These are phyloP conservation scores for Lindbergichthys nudifrons DNA, from an alignment of 2,797 vertebrate genomes.

Conservation along the genomic window DNA sequence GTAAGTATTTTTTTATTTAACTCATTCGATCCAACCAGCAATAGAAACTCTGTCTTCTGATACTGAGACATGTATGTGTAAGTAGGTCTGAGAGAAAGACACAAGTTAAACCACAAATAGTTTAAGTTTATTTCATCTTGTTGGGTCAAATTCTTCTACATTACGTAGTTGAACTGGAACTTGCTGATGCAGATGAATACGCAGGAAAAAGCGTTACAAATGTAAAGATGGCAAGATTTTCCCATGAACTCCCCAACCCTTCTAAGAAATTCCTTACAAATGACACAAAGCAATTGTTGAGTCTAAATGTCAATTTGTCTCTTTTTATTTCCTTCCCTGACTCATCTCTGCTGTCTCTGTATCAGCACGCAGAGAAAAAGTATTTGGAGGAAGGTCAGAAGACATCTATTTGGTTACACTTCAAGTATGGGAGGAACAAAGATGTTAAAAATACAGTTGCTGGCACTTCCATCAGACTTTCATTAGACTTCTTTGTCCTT, in stretches of 20 bases:
- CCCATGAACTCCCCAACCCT: constrained; percentile 23
- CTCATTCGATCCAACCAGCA: constrained; percentile 15
- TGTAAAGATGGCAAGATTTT: constrained; percentile 39
- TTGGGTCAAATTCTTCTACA: background rate
- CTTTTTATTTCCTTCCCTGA: constrained; percentile 25
- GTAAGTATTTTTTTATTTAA: constrained; percentile 18
- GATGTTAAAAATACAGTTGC: constrained; percentile 49
- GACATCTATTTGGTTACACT: constrained; percentile 42
- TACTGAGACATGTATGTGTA: background rate
- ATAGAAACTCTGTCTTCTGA: constrained; percentile 17
- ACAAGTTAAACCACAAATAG: constrained; percentile 2
- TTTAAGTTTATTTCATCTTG: constrained; percentile 3
- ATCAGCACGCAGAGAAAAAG: constrained; percentile 16
- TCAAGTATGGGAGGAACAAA: constrained; percentile 54
- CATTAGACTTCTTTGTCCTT: constrained; percentile 71
- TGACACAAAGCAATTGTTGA: constrained; percentile 47
- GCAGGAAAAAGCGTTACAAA: constrained; percentile 36
- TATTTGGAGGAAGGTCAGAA: constrained; percentile 47
- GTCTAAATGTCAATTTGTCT: constrained; percentile 58
- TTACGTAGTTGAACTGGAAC: constrained; percentile 18
- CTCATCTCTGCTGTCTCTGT: constrained; percentile 31
- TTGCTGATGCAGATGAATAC: constrained; percentile 25
- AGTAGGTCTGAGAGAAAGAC: constrained; percentile 6
- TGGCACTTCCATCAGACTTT: constrained; percentile 67
- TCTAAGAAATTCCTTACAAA: constrained; percentile 34